A percentile compares a stretch with the other conserved stretches of the same genome.
Evolutionary conservation across 2,797 vertebrate genomes (phyloP).

Genomic region (Psittacula echo): DNA sequence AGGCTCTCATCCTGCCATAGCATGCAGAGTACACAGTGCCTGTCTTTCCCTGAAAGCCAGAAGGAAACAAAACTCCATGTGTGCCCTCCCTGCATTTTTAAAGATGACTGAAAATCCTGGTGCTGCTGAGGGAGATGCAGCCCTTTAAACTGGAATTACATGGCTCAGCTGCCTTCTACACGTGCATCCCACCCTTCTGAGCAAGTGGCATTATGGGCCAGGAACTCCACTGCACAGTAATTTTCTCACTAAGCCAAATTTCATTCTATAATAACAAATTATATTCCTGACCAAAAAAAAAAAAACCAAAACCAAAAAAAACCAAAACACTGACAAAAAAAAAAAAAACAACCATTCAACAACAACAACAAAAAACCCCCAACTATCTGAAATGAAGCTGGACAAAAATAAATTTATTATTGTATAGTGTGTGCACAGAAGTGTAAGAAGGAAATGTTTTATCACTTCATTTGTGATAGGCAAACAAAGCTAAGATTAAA

Average conservation of each 20-base stretch:
- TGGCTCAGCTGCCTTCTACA: background rate
- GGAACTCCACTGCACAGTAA: background rate
- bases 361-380: too few species aligned
- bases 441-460: constrained; percentile 4
- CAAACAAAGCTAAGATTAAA: constrained; percentile 29
- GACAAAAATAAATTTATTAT: constrained; percentile 19
- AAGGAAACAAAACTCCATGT: background rate
- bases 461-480: background rate
- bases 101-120: background rate
- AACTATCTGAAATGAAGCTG: background rate
- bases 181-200: background rate
- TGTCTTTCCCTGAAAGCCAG: background rate
- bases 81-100: background rate
- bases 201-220: background rate
- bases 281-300: background rate
- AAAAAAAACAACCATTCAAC: background rate
- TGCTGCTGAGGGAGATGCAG: background rate
- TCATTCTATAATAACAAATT: background rate
- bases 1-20: background rate
- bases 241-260: background rate
- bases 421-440: background rate
- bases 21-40: background rate
- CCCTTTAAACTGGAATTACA: background rate
- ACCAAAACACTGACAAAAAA: too few species aligned
- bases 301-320: background rate